Percentiles rank a stretch among this genome's conserved stretches.
Conservation (phyloP, 2,797 vertebrate species). For the Pipistrellus pygmaeus region DNA sequence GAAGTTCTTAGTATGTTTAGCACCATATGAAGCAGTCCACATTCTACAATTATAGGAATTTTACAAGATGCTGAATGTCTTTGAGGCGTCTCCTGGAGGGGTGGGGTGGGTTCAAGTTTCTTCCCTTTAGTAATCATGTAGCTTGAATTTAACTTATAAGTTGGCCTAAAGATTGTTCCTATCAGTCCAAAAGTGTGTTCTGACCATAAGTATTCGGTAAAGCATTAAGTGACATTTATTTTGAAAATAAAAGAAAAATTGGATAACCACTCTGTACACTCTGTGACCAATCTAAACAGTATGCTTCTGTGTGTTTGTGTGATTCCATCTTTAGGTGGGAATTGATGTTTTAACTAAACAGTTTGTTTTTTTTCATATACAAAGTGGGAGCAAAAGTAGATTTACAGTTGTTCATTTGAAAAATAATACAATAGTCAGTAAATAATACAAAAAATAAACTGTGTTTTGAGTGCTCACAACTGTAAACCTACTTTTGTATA, state of each 20-base stretch:
- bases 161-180: neutral
- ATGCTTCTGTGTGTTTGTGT: neutral
- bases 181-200: neutral
- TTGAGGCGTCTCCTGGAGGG: too few relatives aligned
- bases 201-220: neutral
- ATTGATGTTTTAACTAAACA: neutral
- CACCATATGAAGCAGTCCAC: neutral
- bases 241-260: constrained; percentile 8
- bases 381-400: too few relatives aligned
- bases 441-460: too few relatives aligned
- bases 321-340: neutral
- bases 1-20: neutral
- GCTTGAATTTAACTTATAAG: neutral
- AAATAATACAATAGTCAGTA: too few relatives aligned
- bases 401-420: too few relatives aligned
- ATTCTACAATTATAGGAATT: neutral
- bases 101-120: neutral
- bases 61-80: neutral
- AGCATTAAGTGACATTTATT: neutral
- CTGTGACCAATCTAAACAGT: neutral
- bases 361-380: neutral
- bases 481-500: too few relatives aligned
- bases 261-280: neutral
- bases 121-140: neutral
- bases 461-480: too few relatives aligned